These are phyloP conservation scores for Clunio marinus DNA, from an alignment of 2,888 invertebrate species.

Conservation along the genomic window DNA sequence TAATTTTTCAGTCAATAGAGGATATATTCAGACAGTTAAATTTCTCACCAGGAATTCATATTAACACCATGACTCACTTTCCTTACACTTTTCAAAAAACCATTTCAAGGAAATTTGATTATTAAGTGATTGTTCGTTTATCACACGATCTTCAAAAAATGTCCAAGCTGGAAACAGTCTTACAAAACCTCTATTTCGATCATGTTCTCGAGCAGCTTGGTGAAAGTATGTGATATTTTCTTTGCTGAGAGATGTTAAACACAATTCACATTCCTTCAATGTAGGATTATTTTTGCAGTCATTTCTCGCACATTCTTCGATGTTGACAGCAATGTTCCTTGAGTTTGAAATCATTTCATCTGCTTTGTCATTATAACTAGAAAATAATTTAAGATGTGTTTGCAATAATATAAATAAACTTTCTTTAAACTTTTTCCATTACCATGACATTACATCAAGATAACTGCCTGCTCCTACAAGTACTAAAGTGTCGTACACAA, in stretches of 20 bases:
- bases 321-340: background rate
- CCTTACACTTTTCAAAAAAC: background rate
- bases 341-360: background rate
- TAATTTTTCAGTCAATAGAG: no score
- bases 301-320: background rate
- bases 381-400: background rate
- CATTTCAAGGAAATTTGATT: background rate
- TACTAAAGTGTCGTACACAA: constrained; percentile 72
- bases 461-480: constrained; percentile 57
- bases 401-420: background rate
- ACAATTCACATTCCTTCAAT: background rate
- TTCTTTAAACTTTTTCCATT: background rate
- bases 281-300: background rate
- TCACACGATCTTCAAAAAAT: background rate
- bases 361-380: background rate
- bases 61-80: background rate
- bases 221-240: background rate
- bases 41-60: background rate
- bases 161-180: constrained; percentile 5
- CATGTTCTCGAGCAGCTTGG: constrained; percentile 18
- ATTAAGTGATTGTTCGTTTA: background rate
- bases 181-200: background rate
- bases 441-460: background rate
- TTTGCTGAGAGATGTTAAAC: background rate
- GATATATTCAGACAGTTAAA: no score